phyloP scores from a whole-genome alignment of 2,113 vertebrate species.

The Ophiodon elongatus region DNA sequence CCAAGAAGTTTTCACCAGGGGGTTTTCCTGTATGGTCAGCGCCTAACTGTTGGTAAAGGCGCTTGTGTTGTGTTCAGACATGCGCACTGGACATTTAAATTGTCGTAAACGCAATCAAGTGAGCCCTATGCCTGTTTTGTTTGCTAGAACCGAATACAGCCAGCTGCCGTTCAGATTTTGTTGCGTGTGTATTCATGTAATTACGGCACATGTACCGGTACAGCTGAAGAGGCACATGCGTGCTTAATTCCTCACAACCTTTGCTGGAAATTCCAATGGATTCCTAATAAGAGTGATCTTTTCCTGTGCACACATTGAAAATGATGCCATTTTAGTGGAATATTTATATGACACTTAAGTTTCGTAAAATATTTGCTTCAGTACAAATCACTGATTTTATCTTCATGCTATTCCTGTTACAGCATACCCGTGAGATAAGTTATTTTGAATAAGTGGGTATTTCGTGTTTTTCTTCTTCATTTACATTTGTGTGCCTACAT shows the following conservation, averaged over 20 bases:
- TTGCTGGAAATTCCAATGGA: conserved; percentile 7
- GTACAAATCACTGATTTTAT: background rate
- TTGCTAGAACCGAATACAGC: no score
- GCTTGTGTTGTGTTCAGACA: background rate
- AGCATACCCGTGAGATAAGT: no score
- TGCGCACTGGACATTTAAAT: background rate
- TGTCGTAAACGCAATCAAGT: background rate
- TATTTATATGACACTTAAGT: background rate
- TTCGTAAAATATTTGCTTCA: background rate
- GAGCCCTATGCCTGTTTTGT: background rate
- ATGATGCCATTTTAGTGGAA: background rate
- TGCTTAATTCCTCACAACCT: background rate
- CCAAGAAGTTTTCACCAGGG: background rate
- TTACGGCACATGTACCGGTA: background rate
- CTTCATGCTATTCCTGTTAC: background rate
- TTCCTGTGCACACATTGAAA: background rate
- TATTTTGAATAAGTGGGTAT: background rate
- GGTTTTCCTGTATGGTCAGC: background rate
- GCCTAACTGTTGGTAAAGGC: no score
- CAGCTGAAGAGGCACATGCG: background rate
- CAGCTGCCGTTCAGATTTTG: background rate
- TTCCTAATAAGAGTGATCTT: background rate
- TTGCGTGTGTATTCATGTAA: background rate
- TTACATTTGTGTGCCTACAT: background rate
- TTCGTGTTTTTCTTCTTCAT: background rate